phyloP scores from a whole-genome alignment of 2,113 vertebrate species.

The Cranoglanis bouderius region DNA sequence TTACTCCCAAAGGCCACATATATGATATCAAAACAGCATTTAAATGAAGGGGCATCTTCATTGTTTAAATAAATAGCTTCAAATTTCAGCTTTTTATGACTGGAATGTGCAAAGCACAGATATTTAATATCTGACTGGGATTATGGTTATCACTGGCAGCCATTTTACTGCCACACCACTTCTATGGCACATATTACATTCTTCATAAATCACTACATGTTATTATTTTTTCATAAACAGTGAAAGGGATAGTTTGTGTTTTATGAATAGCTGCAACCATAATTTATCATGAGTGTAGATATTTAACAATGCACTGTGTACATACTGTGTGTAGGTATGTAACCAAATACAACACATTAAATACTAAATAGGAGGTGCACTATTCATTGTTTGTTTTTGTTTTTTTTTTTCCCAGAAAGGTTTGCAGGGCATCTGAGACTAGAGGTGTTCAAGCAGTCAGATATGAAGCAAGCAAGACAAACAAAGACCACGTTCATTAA shows the following conservation, averaged over 20 bases:
- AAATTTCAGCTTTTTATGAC: neutral
- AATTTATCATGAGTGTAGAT: neutral
- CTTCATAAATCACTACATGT: neutral
- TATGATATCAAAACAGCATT: conserved; percentile 11
- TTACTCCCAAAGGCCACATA: conserved; percentile 45
- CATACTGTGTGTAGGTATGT: neutral
- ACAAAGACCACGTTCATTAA: neutral
- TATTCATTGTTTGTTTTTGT: neutral
- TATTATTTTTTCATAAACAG: neutral
- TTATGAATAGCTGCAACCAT: neutral
- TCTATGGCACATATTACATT: neutral
- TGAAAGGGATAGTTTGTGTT: neutral
- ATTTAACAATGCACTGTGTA: neutral
- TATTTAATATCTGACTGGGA: neutral
- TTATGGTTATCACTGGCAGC: neutral
- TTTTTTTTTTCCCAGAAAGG: neutral
- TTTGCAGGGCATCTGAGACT: neutral
- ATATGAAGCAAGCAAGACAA: neutral
- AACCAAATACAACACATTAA: neutral
- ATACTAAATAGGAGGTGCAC: neutral
- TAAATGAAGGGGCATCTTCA: conserved; percentile 35
- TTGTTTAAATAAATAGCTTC: neutral
- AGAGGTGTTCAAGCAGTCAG: neutral
- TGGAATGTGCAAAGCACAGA: neutral
- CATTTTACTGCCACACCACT: neutral